Evolutionary conservation across 2,888 invertebrate genomes (phyloP).

Genomic region (Julus scandinavius): DNA sequence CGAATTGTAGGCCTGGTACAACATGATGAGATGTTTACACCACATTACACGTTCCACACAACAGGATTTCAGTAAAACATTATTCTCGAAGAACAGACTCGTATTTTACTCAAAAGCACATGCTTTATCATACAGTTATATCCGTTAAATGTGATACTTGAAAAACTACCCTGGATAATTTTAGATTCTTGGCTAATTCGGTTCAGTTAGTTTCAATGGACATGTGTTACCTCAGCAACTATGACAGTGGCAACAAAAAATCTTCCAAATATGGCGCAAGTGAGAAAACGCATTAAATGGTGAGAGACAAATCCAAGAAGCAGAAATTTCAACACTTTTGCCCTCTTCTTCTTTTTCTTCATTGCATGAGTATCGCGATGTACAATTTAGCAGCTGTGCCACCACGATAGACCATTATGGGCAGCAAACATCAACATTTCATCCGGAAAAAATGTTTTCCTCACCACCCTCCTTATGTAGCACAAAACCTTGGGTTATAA

Average conservation of each 20-base stretch:
- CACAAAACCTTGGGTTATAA: conserved; percentile 20
- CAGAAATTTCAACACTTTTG: not conserved
- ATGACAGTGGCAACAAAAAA: not conserved
- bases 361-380: not conserved
- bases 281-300: conserved; percentile 16
- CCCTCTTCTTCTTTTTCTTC: not conserved
- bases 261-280: not conserved
- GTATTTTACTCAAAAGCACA: too few relatives aligned
- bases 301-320: not conserved
- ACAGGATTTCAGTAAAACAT: too few relatives aligned
- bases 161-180: too few relatives aligned
- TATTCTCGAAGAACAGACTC: too few relatives aligned
- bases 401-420: not conserved
- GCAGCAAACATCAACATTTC: conserved; percentile 9
- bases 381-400: not conserved
- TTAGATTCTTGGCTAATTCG: too few relatives aligned
- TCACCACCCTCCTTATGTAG: not conserved
- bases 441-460: not conserved
- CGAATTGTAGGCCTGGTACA: too few relatives aligned
- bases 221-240: too few relatives aligned
- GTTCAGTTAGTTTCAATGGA: too few relatives aligned
- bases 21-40: too few relatives aligned
- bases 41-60: too few relatives aligned
- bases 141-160: too few relatives aligned
- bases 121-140: too few relatives aligned